These are phyloP conservation scores for Gasteruption jaculator DNA, from an alignment of 2,888 invertebrate species.

Conservation along the genomic window DNA sequence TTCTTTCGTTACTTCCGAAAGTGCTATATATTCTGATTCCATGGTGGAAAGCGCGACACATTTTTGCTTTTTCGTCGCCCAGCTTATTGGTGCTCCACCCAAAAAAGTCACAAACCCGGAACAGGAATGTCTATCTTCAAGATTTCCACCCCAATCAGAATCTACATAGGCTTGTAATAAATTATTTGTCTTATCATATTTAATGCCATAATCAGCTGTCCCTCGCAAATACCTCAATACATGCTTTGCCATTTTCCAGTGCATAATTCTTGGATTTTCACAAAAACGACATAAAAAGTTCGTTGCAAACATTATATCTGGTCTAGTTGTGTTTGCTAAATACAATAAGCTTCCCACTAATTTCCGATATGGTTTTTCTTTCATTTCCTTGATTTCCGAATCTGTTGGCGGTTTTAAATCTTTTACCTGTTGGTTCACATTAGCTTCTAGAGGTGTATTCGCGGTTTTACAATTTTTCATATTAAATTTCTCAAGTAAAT, in stretches of 20 bases:
- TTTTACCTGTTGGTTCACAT: no score
- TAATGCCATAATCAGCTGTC: conserved; percentile 9
- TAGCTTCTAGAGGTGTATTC: no score
- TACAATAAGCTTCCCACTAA: conserved; percentile 16
- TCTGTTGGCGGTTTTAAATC: no score
- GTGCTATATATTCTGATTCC: conserved; percentile 12
- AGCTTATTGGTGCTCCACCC: conserved; percentile 7
- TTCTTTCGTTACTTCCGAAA: conserved; percentile 7
- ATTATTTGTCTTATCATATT: conserved; percentile 10
- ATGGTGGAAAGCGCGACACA: conserved; percentile 12
- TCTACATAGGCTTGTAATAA: conserved; percentile 11
- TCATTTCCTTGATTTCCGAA: conserved; percentile 4
- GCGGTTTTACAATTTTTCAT: no score
- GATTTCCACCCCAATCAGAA: conserved; percentile 7
- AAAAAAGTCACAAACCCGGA: conserved; percentile 3
- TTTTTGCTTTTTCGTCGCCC: conserved; percentile 6
- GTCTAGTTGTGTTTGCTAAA: conserved; percentile 13
- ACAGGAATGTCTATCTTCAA: background rate
- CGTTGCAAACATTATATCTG: conserved; percentile 16
- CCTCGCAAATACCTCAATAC: conserved; percentile 4
- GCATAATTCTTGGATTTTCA: conserved; percentile 1
- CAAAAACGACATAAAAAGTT: conserved; percentile 12
- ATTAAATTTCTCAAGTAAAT: no score
- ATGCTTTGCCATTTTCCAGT: conserved; percentile 15
- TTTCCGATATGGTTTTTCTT: conserved; percentile 14